Evolutionary conservation across 1,140 invertebrate genomes (phyloP), one percentile per base, ranked within the genome.

Genomic region (Caerostris extrusa): DNA sequence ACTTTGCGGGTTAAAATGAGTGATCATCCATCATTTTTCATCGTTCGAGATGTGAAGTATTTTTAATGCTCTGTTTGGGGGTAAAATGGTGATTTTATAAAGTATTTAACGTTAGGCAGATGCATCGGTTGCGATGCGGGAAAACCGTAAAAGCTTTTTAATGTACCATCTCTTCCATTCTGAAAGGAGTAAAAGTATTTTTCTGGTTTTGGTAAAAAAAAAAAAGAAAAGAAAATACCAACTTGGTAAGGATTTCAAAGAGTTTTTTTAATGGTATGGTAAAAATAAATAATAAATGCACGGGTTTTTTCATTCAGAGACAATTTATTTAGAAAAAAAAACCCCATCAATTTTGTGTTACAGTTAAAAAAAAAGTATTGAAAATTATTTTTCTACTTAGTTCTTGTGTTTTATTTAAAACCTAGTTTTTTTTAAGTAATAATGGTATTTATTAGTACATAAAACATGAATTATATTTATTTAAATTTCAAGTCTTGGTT

Each of bases 71-170:
- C 71, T 83, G 14, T 58, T 58, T 64, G 61, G 53, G 56, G 55
- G 55, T 17, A 19, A 58, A 58, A 83, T 83, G 56, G n/a, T 8
- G 17, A 83, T 83, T 58, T 58, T 19, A 83, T 83, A 83, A 83
- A 83, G 6, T 17, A 83, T 83, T 83, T 83, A 83, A 83, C 82
- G 82, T 3, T 56, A 7, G 19, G 8, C 19, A 77, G 34, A 53
- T 53, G 6, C 17, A 12, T 57, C 53, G 7, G 82, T 58, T 19
- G n/a, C 55, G 7, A 58, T 19, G 55, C n/a, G 82, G 53, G 55
- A n/a, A 57, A 57, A 58, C 5, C 12, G 82, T 58, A 83, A 83
- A 56, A 83, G 56, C 82, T 83, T 83, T 83, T 83, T 83, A 83
- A 83, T 83, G 82, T 58, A 56, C 12, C 6, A 7, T 7, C 14